Evolutionary conservation across 2,888 invertebrate species (phyloP).

Genomic region (Nomada lathburiana): DNA sequence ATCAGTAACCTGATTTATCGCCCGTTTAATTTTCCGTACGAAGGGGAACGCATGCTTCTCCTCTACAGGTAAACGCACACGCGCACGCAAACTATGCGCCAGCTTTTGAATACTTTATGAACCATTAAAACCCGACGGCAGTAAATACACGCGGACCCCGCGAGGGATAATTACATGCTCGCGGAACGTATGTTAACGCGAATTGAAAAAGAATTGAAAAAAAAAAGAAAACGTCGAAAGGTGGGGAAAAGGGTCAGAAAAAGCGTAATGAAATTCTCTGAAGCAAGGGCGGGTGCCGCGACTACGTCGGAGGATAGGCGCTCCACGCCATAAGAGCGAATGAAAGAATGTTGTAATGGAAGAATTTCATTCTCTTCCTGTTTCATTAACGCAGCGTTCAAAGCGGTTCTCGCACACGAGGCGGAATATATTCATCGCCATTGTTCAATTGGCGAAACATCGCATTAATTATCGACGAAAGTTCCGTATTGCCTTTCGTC

Average conservation of each 20-base stretch:
- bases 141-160: conserved; percentile 29
- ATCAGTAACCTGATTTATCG: conserved; percentile 43
- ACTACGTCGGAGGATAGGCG: background rate
- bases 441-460: background rate
- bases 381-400: background rate
- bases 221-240: background rate
- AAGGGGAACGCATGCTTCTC: conserved; percentile 6
- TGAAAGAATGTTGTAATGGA: background rate
- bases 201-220: background rate
- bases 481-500: conserved; percentile 23
- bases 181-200: conserved; percentile 2
- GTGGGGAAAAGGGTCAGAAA: too few species aligned
- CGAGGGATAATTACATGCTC: conserved; percentile 43
- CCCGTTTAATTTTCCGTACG: conserved; percentile 40
- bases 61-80: conserved; percentile 1
- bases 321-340: conserved; percentile 7
- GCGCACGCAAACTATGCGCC: background rate
- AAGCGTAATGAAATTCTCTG: background rate
- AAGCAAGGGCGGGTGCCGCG: background rate
- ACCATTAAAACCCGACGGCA: conserved; percentile 33
- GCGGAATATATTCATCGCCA: background rate
- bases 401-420: background rate
- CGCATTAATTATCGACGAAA: conserved; percentile 44
- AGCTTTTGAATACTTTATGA: conserved; percentile 44
- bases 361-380: background rate